Evolutionary conservation across 2,113 vertebrate species (phyloP).

Genomic region (Centropristis striata): DNA sequence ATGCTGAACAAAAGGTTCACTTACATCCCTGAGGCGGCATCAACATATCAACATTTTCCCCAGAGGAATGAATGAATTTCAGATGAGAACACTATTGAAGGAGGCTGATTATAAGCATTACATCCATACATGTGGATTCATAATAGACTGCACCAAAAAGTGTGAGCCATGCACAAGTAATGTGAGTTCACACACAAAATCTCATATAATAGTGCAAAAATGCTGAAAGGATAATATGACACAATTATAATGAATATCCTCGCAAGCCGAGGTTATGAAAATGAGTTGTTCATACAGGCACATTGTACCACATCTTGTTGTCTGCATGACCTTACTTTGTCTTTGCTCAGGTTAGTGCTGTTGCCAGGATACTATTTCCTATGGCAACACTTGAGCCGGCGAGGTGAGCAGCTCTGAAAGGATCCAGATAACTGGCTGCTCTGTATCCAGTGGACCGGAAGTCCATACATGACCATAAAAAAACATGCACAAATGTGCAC

Average conservation of each 20-base stretch:
- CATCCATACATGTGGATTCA: constrained; percentile 30
- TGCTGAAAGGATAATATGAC: constrained; percentile 9
- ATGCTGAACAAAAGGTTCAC: constrained; percentile 32
- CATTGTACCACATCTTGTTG: constrained; percentile 56
- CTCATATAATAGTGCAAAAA: constrained; percentile 27
- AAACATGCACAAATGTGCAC: not conserved
- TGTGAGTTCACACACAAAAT: constrained; percentile 6
- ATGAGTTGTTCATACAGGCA: constrained; percentile 23
- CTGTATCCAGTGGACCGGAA: constrained; percentile 68
- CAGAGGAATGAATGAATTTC: constrained; percentile 23
- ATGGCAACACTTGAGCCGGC: constrained; percentile 81
- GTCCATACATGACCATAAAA: constrained; percentile 60
- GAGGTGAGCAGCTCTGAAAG: constrained; percentile 74
- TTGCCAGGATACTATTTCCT: constrained; percentile 86
- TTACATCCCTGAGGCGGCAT: not conserved
- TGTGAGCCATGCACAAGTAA: constrained; percentile 16
- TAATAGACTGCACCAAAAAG: constrained; percentile 28
- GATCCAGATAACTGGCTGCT: constrained; percentile 72
- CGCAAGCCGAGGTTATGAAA: constrained; percentile 43
- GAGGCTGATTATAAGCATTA: constrained; percentile 26
- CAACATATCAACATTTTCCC: constrained; percentile 13
- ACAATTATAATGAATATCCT: constrained; percentile 24
- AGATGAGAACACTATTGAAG: constrained; percentile 21
- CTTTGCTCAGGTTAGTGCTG: constrained; percentile 80
- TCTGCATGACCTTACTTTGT: constrained; percentile 81